Evolutionary conservation across 2,888 invertebrate genomes (phyloP), one percentile per base, ranked within the genome.

Genomic region (Phania funesta): DNA sequence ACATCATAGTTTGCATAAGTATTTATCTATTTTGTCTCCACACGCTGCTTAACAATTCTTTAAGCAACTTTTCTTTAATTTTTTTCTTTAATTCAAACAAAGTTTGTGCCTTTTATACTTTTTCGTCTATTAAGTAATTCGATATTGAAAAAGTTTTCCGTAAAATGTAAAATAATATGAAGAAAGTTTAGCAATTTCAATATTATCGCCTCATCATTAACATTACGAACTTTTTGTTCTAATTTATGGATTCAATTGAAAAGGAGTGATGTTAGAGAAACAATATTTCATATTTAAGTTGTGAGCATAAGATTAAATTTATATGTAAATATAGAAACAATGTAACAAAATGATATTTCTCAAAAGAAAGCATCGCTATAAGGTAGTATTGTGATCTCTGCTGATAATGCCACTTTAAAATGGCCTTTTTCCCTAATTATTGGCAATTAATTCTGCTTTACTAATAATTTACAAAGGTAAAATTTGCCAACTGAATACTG

Each of bases 171-270:
- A 77, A 78, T 50, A 60, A 52, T 38, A 26, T 20, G 11, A 35
- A 76, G 73, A 87, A 88, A 87, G 81, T 88, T 88, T 88, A 70
- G 86, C 86, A 86, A 87, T 88, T 87, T 85, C 85, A 85, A 67
- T 86, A 87, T 88, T 88, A 88, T 87, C 87, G 87, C 86, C 87
- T 88, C 87, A 89, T 89, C 87, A 89, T 87, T 85, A 86, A 82
- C 80, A 86, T 87, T 86, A 87, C 87, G 85, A 85, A 80, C 41
- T 62, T 73, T 52, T 62, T 50, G 3, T 26, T 44, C 29, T 29
- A n/a, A 7, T 52, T 50, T 48, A 41, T 38, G 20, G 22, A 5
- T 26, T 50, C 20, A 68, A 44, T 50, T 41, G 41, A 60, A 22
- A 35, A 60, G 76, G 76, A 68, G 68, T 76, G 68, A 60, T 62